A percentile compares a stretch with the other conserved stretches of the same genome.
Evolutionary conservation across 2,113 vertebrate species (phyloP).

Genomic region (Thomomys bottae): DNA sequence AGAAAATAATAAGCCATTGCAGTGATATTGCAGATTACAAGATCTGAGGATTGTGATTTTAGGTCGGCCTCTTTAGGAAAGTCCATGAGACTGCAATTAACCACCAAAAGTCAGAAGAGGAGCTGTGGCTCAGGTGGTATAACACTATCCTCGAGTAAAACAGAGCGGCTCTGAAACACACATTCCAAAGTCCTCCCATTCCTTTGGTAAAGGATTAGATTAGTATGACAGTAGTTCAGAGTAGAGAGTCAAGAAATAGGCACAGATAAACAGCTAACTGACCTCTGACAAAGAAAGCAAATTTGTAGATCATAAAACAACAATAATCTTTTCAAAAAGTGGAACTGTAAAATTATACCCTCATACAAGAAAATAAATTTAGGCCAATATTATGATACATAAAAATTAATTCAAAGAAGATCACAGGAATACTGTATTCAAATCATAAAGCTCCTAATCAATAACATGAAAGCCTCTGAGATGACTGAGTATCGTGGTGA

Average conservation of each 20-base stretch:
- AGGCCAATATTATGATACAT: neutral
- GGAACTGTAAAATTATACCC: neutral
- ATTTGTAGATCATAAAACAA: neutral
- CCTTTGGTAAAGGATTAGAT: neutral
- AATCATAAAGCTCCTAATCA: neutral
- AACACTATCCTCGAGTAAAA: no score
- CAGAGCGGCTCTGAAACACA: no score
- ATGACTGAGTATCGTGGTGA: neutral
- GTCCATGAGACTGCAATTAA: no score
- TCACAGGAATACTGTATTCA: neutral
- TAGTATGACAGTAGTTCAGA: neutral
- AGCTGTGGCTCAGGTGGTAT: no score
- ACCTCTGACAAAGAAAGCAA: neutral
- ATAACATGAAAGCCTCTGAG: neutral
- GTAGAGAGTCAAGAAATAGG: neutral
- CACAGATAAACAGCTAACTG: no score
- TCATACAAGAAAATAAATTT: neutral
- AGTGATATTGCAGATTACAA: no score
- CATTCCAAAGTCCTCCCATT: neutral
- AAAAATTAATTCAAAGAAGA: neutral
- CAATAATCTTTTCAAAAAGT: neutral
- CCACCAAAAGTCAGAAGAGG: no score
- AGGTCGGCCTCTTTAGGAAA: no score
- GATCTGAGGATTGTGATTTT: no score
- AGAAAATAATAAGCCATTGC: neutral